These are phyloP conservation scores for Alligator mississippiensis DNA, from an alignment of 2,113 vertebrate species.

Conservation along the genomic window DNA sequence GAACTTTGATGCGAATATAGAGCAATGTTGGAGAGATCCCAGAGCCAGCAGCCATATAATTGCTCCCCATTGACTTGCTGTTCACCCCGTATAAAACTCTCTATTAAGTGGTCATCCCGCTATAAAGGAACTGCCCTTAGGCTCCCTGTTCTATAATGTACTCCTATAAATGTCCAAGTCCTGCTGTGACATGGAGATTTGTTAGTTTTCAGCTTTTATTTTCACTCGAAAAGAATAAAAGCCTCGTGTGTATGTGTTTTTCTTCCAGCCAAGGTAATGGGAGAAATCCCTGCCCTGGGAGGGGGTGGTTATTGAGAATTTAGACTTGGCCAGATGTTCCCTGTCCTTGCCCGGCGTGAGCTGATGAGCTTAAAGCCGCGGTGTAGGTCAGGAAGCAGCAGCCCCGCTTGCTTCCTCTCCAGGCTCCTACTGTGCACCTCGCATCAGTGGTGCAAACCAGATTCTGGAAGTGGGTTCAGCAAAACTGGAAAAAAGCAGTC, in stretches of 20 bases:
- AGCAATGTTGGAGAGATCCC: rapidly evolving
- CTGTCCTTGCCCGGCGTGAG: not conserved
- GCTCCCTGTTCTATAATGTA: rapidly evolving
- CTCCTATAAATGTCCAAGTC: not conserved
- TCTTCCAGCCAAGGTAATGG: not conserved
- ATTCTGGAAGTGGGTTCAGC: not conserved
- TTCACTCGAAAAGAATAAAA: rapidly evolving
- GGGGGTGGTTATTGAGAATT: rapidly evolving
- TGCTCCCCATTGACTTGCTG: rapidly evolving
- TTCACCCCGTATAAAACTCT: not conserved
- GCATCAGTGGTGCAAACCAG: not conserved
- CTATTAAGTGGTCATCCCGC: rapidly evolving
- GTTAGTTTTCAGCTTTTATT: not conserved
- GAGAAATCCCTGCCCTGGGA: not conserved
- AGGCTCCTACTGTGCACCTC: rapidly evolving
- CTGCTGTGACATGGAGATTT: not conserved
- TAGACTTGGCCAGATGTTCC: rapidly evolving
- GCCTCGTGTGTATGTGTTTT: rapidly evolving
- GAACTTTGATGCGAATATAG: not conserved
- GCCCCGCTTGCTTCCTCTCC: not conserved
- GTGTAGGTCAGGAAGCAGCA: not conserved
- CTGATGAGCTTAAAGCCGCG: rapidly evolving
- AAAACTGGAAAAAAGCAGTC: not conserved
- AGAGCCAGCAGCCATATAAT: rapidly evolving
- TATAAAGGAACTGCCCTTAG: rapidly evolving